Conservation (phyloP, 2,888 invertebrate species). For the Hyposoter dolosus region DNA sequence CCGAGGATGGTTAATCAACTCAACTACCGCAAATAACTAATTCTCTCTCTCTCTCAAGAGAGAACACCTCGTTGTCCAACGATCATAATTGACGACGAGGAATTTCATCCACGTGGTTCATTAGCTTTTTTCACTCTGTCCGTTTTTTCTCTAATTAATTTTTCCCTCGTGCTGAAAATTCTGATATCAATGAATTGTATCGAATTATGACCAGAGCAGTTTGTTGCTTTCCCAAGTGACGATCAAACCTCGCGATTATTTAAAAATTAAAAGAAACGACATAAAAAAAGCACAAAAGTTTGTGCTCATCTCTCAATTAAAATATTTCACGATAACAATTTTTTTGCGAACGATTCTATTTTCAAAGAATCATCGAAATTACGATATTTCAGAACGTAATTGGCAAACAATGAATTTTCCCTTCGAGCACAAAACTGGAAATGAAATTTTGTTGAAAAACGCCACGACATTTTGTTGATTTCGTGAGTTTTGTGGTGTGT, state of each 20-base stretch:
- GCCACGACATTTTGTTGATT: too few relatives aligned
- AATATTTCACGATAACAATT: conserved; percentile 3
- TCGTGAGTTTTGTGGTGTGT: too few relatives aligned
- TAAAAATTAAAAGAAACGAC: neutral
- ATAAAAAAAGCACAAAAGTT: neutral
- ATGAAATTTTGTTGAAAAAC: too few relatives aligned
- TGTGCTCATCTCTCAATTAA: neutral
- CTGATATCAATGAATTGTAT: neutral
- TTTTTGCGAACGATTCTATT: neutral
- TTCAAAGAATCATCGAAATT: neutral
- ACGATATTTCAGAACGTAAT: neutral
- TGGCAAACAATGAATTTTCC: conserved; percentile 15
- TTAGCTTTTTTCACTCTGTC: conserved; percentile 20
- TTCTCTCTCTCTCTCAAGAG: neutral
- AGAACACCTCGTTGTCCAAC: conserved; percentile 21
- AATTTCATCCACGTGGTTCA: conserved; percentile 24
- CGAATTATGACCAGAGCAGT: neutral
- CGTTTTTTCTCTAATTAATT: neutral
- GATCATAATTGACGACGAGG: conserved; percentile 47
- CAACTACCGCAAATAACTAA: conserved; percentile 13
- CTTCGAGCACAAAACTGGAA: neutral
- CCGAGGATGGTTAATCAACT: conserved; percentile 52
- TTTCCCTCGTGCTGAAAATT: neutral
- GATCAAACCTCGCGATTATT: neutral
- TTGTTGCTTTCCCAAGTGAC: neutral